Percentiles rank a stretch among this genome's conserved stretches.
Conservation (phyloP, 2,888 invertebrate genomes). For the Drosophila longiperda region DNA sequence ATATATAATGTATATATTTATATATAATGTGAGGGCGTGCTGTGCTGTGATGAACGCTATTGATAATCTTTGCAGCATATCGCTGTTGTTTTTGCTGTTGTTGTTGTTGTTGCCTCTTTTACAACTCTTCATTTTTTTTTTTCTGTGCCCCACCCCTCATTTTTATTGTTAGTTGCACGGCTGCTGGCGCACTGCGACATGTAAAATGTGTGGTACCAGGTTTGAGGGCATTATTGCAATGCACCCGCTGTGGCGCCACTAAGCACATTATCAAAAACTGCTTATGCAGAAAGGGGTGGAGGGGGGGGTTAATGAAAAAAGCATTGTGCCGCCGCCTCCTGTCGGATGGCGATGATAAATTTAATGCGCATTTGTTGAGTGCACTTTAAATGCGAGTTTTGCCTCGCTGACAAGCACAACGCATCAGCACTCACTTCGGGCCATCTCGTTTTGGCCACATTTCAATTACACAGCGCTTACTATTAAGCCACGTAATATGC, state of each 20-base stretch:
- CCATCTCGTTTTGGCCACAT: slow-evolving; percentile 22
- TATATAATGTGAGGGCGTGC: not conserved
- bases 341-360: slow-evolving; percentile 7
- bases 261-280: slow-evolving; percentile 52
- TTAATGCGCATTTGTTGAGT: slow-evolving; percentile 24
- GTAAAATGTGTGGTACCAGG: slow-evolving; percentile 22
- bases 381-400: slow-evolving; percentile 20
- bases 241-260: slow-evolving; percentile 14
- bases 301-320: slow-evolving; percentile 27
- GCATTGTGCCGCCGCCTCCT: slow-evolving; percentile 23
- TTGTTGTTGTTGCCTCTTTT: slow-evolving; percentile 33
- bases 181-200: slow-evolving; percentile 46
- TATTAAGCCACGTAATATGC: slow-evolving; percentile 35
- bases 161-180: slow-evolving; percentile 44
- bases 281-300: slow-evolving; percentile 6
- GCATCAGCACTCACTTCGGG: slow-evolving; percentile 23
- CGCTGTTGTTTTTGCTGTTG: slow-evolving; percentile 14
- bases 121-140: slow-evolving; percentile 19
- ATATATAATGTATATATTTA: not conserved
- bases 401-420: not conserved
- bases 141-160: not conserved
- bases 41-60: slow-evolving; percentile 62
- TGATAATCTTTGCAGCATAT: slow-evolving; percentile 58
- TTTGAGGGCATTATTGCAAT: slow-evolving; percentile 27
- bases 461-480: slow-evolving; percentile 35